phyloP scores from a whole-genome alignment of 2,797 vertebrate genomes.

The Adrianichthys oophorus region DNA sequence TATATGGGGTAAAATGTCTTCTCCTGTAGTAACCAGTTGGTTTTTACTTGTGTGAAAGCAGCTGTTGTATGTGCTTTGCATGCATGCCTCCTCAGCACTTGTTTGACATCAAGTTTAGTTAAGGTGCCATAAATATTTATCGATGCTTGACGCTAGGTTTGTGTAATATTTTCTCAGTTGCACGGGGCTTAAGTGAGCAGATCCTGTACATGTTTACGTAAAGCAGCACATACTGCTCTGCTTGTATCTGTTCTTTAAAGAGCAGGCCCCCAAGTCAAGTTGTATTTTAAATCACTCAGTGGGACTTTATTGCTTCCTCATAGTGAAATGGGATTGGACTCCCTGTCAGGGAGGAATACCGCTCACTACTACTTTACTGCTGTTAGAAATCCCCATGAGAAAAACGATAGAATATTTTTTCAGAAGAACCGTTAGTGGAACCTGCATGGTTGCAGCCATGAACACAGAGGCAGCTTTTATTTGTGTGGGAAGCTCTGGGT shows the following conservation, averaged over 20 bases:
- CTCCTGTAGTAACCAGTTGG: slow-evolving; percentile 11
- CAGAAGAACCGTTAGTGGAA: slow-evolving; percentile 65
- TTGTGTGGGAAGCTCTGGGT: slow-evolving; percentile 39
- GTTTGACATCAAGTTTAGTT: slow-evolving; percentile 58
- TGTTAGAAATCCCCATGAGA: slow-evolving; percentile 46
- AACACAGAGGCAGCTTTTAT: slow-evolving; percentile 50
- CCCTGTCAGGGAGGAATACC: slow-evolving; percentile 57
- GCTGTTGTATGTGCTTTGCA: slow-evolving; percentile 55
- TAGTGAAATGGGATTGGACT: slow-evolving; percentile 59
- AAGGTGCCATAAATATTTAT: slow-evolving; percentile 54
- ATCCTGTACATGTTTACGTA: slow-evolving; percentile 20
- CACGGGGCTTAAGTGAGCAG: slow-evolving; percentile 38
- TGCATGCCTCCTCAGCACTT: slow-evolving; percentile 48
- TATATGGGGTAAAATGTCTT: slow-evolving; percentile 7
- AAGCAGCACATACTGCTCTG: slow-evolving; percentile 19
- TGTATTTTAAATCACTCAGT: slow-evolving; percentile 61
- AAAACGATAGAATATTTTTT: slow-evolving; percentile 64
- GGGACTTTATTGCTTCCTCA: slow-evolving; percentile 66
- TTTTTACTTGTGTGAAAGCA: slow-evolving; percentile 5
- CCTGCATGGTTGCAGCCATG: slow-evolving; percentile 36
- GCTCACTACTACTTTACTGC: slow-evolving; percentile 33
- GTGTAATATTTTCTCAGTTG: slow-evolving; percentile 50
- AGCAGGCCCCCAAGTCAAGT: slow-evolving; percentile 43
- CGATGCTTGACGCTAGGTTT: slow-evolving; percentile 52
- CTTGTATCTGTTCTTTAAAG: slow-evolving; percentile 51